Evolutionary conservation across 2,888 invertebrate species (phyloP).

Genomic region (Zaprionus bogoriensis): DNA sequence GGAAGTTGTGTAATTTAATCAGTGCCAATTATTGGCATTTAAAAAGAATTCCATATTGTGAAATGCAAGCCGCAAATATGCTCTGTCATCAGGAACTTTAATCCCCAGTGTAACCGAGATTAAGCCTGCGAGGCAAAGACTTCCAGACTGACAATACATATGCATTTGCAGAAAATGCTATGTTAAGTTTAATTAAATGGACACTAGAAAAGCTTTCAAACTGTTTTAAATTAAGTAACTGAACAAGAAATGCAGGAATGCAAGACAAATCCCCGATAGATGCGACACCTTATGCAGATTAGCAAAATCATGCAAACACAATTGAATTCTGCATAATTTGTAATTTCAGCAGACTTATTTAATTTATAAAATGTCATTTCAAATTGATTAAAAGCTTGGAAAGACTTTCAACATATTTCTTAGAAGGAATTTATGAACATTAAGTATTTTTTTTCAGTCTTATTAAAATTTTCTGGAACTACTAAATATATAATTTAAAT

Average conservation of each 20-base stretch:
- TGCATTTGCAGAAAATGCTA: not conserved
- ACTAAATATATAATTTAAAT: no score
- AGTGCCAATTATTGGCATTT: slow-evolving; percentile 34
- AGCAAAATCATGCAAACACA: not conserved
- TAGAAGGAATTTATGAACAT: no score
- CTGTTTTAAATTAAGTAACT: not conserved
- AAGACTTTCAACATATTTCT: no score
- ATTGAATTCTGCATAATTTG: no score
- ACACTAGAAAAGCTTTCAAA: not conserved
- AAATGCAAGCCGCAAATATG: slow-evolving; percentile 18
- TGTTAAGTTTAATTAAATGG: slow-evolving; percentile 16
- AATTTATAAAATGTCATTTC: no score
- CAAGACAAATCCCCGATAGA: not conserved
- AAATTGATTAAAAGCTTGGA: no score
- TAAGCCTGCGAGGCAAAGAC: not conserved
- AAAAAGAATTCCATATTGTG: slow-evolving; percentile 19
- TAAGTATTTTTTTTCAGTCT: no score
- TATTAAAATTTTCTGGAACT: no score
- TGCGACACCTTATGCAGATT: not conserved
- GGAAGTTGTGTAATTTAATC: slow-evolving; percentile 40
- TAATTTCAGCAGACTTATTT: no score
- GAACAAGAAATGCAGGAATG: not conserved
- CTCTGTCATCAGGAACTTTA: not conserved
- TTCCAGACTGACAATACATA: not conserved
- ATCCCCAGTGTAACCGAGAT: not conserved